Percentiles rank a stretch among this genome's conserved stretches.
Conservation (phyloP, 2,888 invertebrate genomes). For the Chrysolina haemoptera region DNA sequence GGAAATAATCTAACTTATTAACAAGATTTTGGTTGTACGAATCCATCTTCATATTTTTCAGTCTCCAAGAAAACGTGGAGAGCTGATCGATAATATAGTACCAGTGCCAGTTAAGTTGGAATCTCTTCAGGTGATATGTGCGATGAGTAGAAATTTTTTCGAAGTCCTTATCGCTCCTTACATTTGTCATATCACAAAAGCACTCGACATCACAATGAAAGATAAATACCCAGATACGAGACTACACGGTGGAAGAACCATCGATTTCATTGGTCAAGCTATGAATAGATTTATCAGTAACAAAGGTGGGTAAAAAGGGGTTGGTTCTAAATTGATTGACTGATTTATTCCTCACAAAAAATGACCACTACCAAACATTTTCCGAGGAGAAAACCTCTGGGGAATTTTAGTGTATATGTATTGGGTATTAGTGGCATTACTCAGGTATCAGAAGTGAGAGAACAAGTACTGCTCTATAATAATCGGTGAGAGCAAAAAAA, state of each 20-base stretch:
- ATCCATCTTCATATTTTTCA: conserved; percentile 9
- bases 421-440: too few species aligned
- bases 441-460: too few species aligned
- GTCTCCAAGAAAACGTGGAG: conserved; percentile 12
- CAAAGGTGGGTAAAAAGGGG: conserved; percentile 65
- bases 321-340: too few species aligned
- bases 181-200: conserved; percentile 74
- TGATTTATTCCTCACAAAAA: too few species aligned
- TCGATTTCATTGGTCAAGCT: conserved; percentile 80
- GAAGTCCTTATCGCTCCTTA: conserved; percentile 73
- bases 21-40: background rate
- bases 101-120: conserved; percentile 82
- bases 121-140: conserved; percentile 81
- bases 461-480: too few species aligned
- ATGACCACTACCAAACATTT: too few species aligned
- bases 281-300: conserved; percentile 69
- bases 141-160: conserved; percentile 76
- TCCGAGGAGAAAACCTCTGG: too few species aligned
- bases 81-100: conserved; percentile 54
- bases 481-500: too few species aligned
- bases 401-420: too few species aligned
- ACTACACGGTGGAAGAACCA: conserved; percentile 79
- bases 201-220: conserved; percentile 74
- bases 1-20: too few species aligned
- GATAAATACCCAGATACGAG: conserved; percentile 79